Conservation (phyloP, 1,140 invertebrate genomes). For the Monomorium pharaonis region DNA sequence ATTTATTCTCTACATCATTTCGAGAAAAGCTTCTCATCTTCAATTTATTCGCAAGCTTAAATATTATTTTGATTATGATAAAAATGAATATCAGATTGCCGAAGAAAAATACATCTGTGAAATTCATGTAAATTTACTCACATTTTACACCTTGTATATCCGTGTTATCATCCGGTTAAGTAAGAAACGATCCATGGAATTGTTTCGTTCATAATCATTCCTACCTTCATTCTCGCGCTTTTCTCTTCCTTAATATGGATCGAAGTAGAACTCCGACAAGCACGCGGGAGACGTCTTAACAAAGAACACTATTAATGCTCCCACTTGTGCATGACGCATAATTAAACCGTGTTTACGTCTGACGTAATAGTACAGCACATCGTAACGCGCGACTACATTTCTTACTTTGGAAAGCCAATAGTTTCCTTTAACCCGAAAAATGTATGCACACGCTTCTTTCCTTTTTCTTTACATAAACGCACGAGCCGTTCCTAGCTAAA, state of each 20-base stretch:
- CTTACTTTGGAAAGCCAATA: not conserved
- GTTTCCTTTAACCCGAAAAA: not conserved
- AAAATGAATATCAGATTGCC: not conserved
- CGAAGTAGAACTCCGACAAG: not conserved
- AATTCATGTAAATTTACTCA: not conserved
- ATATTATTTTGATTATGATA: not conserved
- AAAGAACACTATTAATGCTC: conserved; percentile 47
- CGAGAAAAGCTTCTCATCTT: not conserved
- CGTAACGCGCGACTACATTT: not conserved
- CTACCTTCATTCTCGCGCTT: not conserved
- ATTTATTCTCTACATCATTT: not conserved
- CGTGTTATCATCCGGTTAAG: not conserved
- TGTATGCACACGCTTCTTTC: not conserved
- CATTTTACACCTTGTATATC: not conserved
- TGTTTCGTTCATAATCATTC: conserved; percentile 13
- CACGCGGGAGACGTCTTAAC: not conserved
- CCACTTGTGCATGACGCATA: conserved; percentile 47
- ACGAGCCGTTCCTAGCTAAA: not conserved
- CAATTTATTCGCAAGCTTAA: not conserved
- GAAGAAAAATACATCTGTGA: not conserved
- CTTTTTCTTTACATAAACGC: not conserved
- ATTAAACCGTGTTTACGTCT: conserved; percentile 47
- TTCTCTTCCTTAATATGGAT: conserved; percentile 33
- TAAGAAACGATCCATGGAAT: not conserved
- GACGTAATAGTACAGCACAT: conserved; percentile 21